Conservation (phyloP, 2,113 vertebrate genomes). For the Sylvilagus bachmani region DNA sequence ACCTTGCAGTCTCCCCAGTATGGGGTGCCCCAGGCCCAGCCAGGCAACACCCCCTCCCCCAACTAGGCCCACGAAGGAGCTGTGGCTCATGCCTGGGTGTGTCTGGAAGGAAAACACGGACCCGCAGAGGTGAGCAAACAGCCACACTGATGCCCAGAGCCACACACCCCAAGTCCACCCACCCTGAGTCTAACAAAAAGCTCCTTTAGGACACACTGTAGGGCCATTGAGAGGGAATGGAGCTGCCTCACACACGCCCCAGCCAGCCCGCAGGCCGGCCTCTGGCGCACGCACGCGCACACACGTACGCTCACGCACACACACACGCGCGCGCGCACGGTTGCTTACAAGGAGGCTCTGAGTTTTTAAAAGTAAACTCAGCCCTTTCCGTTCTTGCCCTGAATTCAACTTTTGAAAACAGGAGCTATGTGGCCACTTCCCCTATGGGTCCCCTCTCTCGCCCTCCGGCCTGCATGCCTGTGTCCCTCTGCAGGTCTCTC, state of each 20-base stretch:
- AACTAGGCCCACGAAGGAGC: neutral
- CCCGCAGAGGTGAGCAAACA: conserved; percentile 78
- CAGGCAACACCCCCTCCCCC: no score
- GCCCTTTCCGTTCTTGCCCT: conserved; percentile 89
- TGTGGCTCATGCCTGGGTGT: conserved; percentile 67
- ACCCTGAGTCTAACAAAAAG: conserved; percentile 90
- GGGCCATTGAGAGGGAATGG: conserved; percentile 88
- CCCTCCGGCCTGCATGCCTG: neutral
- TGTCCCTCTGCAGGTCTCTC: neutral
- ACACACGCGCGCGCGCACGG: conserved; percentile 75
- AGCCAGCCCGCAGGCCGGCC: conserved; percentile 84
- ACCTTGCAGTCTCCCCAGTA: neutral
- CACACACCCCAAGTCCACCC: conserved; percentile 82
- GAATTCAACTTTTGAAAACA: conserved; percentile 85
- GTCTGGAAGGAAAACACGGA: conserved; percentile 76
- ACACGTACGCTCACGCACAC: conserved; percentile 43
- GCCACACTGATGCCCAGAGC: conserved; percentile 73
- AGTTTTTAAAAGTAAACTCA: conserved; percentile 91
- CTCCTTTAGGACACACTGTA: conserved; percentile 89
- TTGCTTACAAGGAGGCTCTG: conserved; percentile 89
- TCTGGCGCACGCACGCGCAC: conserved; percentile 44
- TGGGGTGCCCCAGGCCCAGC: neutral
- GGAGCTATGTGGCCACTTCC: conserved; percentile 60
- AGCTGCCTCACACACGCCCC: conserved; percentile 80
- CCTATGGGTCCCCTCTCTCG: conserved; percentile 1